Evolutionary conservation across 2,113 vertebrate species (phyloP), one percentile per base, ranked within the genome.

Genomic region (Fregetta grallaria): DNA sequence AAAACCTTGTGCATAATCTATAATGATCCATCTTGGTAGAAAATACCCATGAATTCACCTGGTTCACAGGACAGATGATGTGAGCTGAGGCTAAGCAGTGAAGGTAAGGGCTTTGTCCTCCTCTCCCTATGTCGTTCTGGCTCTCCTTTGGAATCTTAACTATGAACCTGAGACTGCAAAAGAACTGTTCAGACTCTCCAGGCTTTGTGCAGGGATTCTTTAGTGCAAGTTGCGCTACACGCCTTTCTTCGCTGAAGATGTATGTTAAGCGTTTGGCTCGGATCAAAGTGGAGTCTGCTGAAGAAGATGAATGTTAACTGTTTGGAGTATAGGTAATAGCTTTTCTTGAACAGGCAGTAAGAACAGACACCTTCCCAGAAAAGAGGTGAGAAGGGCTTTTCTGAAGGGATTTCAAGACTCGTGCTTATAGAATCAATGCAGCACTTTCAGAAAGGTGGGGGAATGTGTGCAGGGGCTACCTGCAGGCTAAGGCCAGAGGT

Each of bases 171-270:
- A 36, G 36, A 10, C 49, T 70, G 36, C 13, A 55, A 42, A 62
- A 16, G 6, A 21, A 9, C 53, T 44, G 21, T 26, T 76, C 49
- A 63, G 42, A 10, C 27, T 34, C 52, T 8, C 10, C 22, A 42
- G 50, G 30, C 18, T 47, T 47, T 56, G 49, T 26, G 42, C 70
- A 70, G 76, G 30, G 56, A 25, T 56, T 55, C 40, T 49, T 27
- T 14, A 16, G 14, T 2, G 9, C 15, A 13, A 49, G n/a, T 32
- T 50, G 30, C 9, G 4, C 40, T 10, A 21, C 4, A 2, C 1
- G 1, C 25, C 36, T 19, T 38, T 26, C 75, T 62, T 36, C 2
- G 20, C 59, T 40, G 47, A 22, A 74, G 70, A 6, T 19, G 19
- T 62, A 16, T 4, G 8, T n/a, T 23, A 34, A 45, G 53, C 5